Base-by-base conservation (phyloP, 2,888 invertebrate species). In the Nemurella pictetii region DNA sequence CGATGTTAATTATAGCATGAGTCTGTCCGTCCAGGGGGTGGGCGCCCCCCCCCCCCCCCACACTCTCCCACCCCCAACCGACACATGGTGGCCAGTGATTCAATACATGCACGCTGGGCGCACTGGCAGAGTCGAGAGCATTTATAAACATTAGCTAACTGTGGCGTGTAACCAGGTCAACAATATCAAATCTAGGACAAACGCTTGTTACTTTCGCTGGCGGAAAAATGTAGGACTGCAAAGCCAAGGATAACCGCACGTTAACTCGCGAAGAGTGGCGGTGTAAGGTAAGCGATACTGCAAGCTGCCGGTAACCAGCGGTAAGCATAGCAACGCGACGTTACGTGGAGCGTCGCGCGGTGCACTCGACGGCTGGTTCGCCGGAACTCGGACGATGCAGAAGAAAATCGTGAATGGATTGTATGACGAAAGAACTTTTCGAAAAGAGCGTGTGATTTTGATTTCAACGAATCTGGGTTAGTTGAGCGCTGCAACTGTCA, bases 161-260 rank as follows among this genome's bases (percentile, higher is more conserved):
- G 82, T 82, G 82, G 82, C 82, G 29, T 55, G 55, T 15, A 55
- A 82, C 55, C 55, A 82, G 82, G 82, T 82, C 82, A 82, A 82
- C 82, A 82, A 82, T 82, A 78, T 30, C 55, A 55, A 36, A 82
- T 55, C 72, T 82, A 82, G 82, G 82, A 82, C 82, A 82, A 78
- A 30, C 78, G 55, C 55, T 55, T 20, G 55, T 27, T 75, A 84
- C 84, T 84, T 85, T 85, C 85, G 83, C 85, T 83, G 55, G 26
- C 26, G 55, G 78, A 83, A 85, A 85, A 82, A 82, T 29, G 26
- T 77, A 78, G 30, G 55, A 36, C 80, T 7, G 83, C 84, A 80
- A 81, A 85, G 85, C 75, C 85, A 85, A 85, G 85, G 85, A 55
- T 28, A 75, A 30, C 80, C 29, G 36, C 75, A 26, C 73, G 27